These are phyloP conservation scores for Lottia scabra DNA, from an alignment of 2,888 invertebrate genomes.

Conservation along the genomic window DNA sequence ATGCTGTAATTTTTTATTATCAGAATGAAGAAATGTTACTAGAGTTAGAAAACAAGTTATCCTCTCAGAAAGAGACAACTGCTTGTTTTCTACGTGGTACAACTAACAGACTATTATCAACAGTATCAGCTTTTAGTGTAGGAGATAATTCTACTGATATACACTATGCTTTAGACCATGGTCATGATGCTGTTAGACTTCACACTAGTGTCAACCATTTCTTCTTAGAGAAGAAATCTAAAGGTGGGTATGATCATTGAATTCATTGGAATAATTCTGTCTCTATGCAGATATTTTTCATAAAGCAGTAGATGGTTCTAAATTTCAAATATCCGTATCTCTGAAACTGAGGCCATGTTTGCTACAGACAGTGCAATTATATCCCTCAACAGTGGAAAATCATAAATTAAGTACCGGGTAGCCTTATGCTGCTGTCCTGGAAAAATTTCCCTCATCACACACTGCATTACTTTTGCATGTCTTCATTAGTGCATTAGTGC, in stretches of 20 bases:
- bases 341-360: no score
- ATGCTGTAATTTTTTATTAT: not conserved
- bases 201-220: constrained; percentile 41
- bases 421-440: no score
- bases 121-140: constrained; percentile 34
- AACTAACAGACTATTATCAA: constrained; percentile 44
- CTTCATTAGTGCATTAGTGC: no score
- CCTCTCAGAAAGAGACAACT: not conserved
- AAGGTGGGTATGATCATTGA: not conserved
- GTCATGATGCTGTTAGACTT: constrained; percentile 42
- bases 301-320: no score
- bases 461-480: no score
- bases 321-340: no score
- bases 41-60: not conserved
- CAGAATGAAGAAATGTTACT: not conserved
- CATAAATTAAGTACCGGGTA: no score
- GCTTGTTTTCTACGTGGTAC: constrained; percentile 36
- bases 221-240: constrained; percentile 31
- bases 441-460: no score
- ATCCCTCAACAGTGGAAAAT: no score
- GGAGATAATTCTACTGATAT: constrained; percentile 1
- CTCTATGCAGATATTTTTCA: no score
- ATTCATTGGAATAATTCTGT: no score
- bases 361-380: no score
- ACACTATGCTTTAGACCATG: constrained; percentile 38